Conservation (phyloP, 2,113 vertebrate genomes). For the Tupaia chinensis region DNA sequence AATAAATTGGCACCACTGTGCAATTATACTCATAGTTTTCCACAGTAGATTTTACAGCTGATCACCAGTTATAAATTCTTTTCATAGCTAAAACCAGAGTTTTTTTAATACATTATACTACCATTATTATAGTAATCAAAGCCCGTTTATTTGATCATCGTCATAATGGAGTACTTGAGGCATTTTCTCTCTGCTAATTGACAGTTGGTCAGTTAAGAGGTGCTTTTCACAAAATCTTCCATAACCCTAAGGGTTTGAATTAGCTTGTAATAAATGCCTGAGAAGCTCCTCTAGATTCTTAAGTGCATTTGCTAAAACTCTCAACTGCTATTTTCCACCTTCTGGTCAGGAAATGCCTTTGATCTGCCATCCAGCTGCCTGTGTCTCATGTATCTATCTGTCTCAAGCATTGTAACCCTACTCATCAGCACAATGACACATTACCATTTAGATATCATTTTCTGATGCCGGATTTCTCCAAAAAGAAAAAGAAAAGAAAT, state of each 20-base stretch:
- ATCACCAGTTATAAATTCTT: constrained; percentile 64
- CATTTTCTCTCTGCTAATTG: constrained; percentile 73
- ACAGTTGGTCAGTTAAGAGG: constrained; percentile 64
- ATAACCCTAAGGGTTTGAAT: constrained; percentile 70
- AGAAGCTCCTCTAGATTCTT: constrained; percentile 79
- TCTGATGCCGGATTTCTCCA: constrained; percentile 35
- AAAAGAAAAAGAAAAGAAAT: constrained; percentile 48
- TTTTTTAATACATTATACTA: constrained; percentile 70
- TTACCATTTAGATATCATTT: constrained; percentile 71
- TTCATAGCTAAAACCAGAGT: constrained; percentile 64
- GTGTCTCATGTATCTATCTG: constrained; percentile 64
- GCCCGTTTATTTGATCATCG: constrained; percentile 74
- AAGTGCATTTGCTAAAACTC: constrained; percentile 81
- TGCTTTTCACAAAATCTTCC: constrained; percentile 73
- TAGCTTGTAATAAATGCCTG: constrained; percentile 80
- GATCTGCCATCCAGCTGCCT: constrained; percentile 71
- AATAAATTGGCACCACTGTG: constrained; percentile 65
- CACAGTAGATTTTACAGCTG: constrained; percentile 69
- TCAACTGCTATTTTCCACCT: constrained; percentile 70
- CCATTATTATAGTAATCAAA: constrained; percentile 63
- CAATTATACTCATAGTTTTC: constrained; percentile 70
- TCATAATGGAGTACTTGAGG: constrained; percentile 70
- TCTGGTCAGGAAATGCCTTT: constrained; percentile 73
- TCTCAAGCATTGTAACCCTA: constrained; percentile 34
- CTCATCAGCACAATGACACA: constrained; percentile 63